Evolutionary conservation across 2,888 invertebrate species (phyloP).

Genomic region (Azorinus chamasolen): DNA sequence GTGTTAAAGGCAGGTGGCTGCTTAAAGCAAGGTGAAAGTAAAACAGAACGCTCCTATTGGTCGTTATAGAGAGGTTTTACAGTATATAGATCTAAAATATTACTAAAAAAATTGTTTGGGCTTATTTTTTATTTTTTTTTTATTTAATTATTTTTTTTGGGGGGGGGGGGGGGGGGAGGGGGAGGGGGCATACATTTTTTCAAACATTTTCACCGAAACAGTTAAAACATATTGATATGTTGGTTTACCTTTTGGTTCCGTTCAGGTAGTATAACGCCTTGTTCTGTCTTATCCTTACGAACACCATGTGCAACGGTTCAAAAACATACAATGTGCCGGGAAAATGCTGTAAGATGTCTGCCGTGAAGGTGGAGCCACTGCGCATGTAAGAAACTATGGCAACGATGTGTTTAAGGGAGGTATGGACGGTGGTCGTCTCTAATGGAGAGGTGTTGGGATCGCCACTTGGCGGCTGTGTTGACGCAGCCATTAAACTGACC

Average conservation of each 20-base stretch:
- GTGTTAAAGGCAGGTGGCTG: too few species aligned
- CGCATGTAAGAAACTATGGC: constrained; percentile 64
- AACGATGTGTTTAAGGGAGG: constrained; percentile 45
- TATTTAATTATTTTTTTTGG: too few species aligned
- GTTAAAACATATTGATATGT: too few species aligned
- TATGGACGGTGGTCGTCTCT: background rate
- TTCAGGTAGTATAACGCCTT: constrained; percentile 45
- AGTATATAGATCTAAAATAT: too few species aligned
- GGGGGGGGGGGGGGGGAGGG: too few species aligned
- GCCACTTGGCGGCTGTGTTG: background rate
- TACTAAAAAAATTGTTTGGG: too few species aligned
- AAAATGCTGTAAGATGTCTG: constrained; percentile 56
- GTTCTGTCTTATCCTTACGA: constrained; percentile 19
- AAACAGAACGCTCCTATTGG: too few species aligned
- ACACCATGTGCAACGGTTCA: constrained; percentile 51
- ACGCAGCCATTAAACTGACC: background rate
- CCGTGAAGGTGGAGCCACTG: constrained; percentile 62
- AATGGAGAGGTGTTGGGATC: constrained; percentile 1
- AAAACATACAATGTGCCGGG: constrained; percentile 48
- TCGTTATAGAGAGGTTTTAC: too few species aligned
- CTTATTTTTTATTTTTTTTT: too few species aligned
- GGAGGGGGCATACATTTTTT: too few species aligned
- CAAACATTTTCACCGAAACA: too few species aligned
- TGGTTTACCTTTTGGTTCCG: constrained; percentile 41
- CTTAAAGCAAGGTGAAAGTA: too few species aligned